Conservation (phyloP, 2,797 vertebrate species). For the Myiotriccus ornatus region DNA sequence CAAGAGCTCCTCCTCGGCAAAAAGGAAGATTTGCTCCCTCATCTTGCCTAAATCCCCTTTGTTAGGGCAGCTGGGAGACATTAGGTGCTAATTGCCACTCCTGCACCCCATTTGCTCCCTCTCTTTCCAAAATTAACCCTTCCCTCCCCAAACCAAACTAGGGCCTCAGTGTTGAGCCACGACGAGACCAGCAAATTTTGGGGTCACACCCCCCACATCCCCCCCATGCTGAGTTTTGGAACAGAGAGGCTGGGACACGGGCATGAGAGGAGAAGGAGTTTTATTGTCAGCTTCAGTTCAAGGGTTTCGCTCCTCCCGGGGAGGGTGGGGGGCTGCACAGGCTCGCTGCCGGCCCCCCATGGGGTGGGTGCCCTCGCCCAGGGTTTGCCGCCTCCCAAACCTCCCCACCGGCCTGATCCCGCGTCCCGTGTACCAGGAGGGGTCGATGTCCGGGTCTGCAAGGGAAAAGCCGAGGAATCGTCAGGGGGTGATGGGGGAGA, state of each 20-base stretch:
- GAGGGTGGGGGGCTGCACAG: not conserved
- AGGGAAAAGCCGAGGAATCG: not conserved
- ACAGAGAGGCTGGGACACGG: not conserved
- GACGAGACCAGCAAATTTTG: not conserved
- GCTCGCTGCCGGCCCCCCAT: not conserved
- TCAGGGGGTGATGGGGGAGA: not conserved
- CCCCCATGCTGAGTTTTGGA: fast-evolving
- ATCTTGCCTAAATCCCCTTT: not conserved
- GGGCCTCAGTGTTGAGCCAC: too few relatives aligned
- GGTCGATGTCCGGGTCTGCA: slow-evolving; percentile 80
- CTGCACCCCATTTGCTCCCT: too few relatives aligned
- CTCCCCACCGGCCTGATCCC: slow-evolving; percentile 84
- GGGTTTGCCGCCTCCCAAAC: slow-evolving; percentile 75
- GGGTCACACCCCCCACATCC: fast-evolving
- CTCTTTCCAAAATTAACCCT: not conserved
- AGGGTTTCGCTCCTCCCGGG: not conserved
- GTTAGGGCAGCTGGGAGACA: not conserved
- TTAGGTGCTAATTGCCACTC: not conserved
- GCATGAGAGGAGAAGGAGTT: not conserved
- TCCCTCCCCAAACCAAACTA: not conserved
- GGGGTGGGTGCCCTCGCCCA: not conserved
- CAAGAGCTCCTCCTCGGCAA: not conserved
- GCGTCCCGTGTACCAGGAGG: slow-evolving; percentile 82
- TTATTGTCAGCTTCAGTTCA: not conserved
- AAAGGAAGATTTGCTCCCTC: fast-evolving